A percentile compares a stretch with the other conserved stretches of the same genome.
These are phyloP conservation scores for Corythucha ciliata DNA, from an alignment of 2,888 invertebrate genomes.

Conservation along the genomic window DNA sequence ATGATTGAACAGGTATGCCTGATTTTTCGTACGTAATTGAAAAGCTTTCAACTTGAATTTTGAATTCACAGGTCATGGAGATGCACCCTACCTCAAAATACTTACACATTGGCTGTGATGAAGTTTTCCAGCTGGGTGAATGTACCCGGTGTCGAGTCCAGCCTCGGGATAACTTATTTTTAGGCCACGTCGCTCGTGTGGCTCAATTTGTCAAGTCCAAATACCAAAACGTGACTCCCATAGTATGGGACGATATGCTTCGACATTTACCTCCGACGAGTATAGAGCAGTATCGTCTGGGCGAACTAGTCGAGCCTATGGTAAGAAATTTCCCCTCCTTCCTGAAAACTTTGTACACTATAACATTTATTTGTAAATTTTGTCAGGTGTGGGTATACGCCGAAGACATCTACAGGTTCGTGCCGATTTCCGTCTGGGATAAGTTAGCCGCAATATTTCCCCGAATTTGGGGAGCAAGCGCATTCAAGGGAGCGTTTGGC, in stretches of 20 bases:
- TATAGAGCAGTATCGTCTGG: slow-evolving; percentile 53
- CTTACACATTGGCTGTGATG: slow-evolving; percentile 66
- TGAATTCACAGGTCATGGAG: slow-evolving; percentile 40
- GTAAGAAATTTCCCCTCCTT: slow-evolving; percentile 36
- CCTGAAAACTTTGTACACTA: background rate
- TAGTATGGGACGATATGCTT: slow-evolving; percentile 77
- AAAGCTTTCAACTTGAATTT: background rate
- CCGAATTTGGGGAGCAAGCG: slow-evolving; percentile 62
- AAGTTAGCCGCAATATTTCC: slow-evolving; percentile 57
- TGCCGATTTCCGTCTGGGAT: slow-evolving; percentile 50
- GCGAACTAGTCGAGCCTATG: slow-evolving; percentile 64
- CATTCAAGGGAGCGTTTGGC: slow-evolving; percentile 67
- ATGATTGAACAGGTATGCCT: slow-evolving; percentile 59
- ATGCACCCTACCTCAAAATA: slow-evolving; percentile 42
- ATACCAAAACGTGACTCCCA: slow-evolving; percentile 50
- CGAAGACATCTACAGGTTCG: slow-evolving; percentile 54
- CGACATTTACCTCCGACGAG: slow-evolving; percentile 52
- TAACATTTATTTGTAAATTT: slow-evolving; percentile 9
- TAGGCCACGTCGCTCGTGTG: slow-evolving; percentile 53
- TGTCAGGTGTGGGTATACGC: slow-evolving; percentile 61
- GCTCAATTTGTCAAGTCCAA: slow-evolving; percentile 51
- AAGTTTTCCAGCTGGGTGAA: slow-evolving; percentile 61
- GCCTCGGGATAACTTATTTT: slow-evolving; percentile 50
- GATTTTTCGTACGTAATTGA: background rate
- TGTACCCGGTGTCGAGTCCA: slow-evolving; percentile 51